A percentile compares a stretch with the other conserved stretches of the same genome.
Evolutionary conservation across 1,140 invertebrate species (phyloP).

Genomic region (Goniozus legneri): DNA sequence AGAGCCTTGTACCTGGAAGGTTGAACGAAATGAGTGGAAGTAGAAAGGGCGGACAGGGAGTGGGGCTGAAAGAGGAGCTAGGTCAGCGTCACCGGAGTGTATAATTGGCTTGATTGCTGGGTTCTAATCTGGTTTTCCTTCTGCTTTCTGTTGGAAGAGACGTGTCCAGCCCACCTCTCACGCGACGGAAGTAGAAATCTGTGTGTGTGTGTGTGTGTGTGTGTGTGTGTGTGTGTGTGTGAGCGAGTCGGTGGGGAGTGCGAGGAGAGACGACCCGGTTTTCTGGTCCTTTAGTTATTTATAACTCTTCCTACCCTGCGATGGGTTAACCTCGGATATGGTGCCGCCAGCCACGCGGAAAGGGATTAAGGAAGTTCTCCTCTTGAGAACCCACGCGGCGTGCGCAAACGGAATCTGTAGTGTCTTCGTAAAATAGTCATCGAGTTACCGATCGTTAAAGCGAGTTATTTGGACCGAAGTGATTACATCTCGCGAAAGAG

Average conservation of each 20-base stretch:
- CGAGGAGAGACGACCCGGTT: slow-evolving; percentile 23
- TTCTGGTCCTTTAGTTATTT: slow-evolving; percentile 32
- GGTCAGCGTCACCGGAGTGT: slow-evolving; percentile 52
- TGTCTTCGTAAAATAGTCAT: slow-evolving; percentile 1
- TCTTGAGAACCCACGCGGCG: neutral
- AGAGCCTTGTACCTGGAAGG: slow-evolving; percentile 11
- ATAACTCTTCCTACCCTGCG: slow-evolving; percentile 18
- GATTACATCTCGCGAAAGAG: no score
- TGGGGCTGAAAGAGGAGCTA: slow-evolving; percentile 34
- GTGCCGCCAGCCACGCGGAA: slow-evolving; percentile 13
- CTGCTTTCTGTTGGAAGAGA: slow-evolving; percentile 35
- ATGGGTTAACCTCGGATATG: slow-evolving; percentile 21
- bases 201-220: no score
- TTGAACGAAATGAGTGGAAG: no score
- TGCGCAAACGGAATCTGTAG: slow-evolving; percentile 7
- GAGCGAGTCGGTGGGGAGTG: slow-evolving; percentile 15
- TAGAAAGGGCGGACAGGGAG: slow-evolving; percentile 24
- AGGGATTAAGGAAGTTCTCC: slow-evolving; percentile 13
- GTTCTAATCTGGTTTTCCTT: slow-evolving; percentile 48
- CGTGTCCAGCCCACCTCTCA: slow-evolving; percentile 25
- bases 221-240: no score
- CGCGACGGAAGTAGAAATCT: slow-evolving; percentile 17
- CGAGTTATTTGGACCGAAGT: no score
- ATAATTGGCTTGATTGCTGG: slow-evolving; percentile 54
- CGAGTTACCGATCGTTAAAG: no score